phyloP scores from a whole-genome alignment of 2,113 vertebrate species.

The Otolemur garnettii region DNA sequence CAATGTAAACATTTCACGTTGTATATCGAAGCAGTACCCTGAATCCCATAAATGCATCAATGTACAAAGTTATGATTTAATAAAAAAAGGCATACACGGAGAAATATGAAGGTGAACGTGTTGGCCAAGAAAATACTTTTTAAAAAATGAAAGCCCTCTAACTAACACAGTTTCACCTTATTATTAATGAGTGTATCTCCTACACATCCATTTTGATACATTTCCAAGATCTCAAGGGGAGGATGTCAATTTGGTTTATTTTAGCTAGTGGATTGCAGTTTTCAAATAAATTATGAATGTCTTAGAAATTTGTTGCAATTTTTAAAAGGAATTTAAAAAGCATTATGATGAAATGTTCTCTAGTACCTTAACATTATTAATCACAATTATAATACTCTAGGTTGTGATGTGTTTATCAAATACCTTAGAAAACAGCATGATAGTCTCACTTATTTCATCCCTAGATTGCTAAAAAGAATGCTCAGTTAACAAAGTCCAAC shows the following conservation, averaged over 20 bases:
- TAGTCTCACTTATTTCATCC: constrained; percentile 1
- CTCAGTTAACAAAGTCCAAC: background rate
- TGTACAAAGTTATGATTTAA: no score
- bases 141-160: background rate
- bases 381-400: background rate
- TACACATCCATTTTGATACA: background rate
- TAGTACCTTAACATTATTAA: constrained; percentile 10
- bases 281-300: background rate
- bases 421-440: constrained; percentile 1
- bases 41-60: no score
- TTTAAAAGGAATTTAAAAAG: constrained; percentile 22
- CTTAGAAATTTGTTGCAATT: constrained; percentile 26
- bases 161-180: background rate
- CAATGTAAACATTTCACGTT: no score
- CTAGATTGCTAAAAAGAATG: background rate
- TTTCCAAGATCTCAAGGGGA: background rate
- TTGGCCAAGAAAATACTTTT: constrained; percentile 3
- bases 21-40: no score
- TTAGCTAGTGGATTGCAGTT: constrained; percentile 3
- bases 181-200: background rate
- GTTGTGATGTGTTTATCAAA: constrained; percentile 4
- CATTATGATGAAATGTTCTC: constrained; percentile 9
- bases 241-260: background rate
- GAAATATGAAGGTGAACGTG: constrained; percentile 5
- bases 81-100: background rate